A percentile compares a stretch with the other conserved stretches of the same genome.
Conservation (phyloP, 1,140 invertebrate species). For the Caenorhabditis tropicalis region DNA sequence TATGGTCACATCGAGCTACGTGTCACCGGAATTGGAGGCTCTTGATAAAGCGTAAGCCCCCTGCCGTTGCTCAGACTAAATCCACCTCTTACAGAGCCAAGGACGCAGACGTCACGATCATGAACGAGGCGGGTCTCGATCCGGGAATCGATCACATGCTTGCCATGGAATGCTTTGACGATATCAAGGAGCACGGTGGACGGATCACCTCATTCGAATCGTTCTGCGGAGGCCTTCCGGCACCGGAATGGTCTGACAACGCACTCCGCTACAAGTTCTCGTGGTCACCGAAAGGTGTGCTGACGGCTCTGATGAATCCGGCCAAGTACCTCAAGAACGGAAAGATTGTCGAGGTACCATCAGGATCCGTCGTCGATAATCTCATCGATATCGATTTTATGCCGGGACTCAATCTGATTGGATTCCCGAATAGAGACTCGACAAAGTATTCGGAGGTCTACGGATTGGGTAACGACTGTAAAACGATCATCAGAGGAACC, state of each 20-base stretch:
- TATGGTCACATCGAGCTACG: constrained; percentile 95
- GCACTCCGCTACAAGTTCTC: constrained; percentile 96
- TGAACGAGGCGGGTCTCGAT: constrained; percentile 95
- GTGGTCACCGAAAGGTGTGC: constrained; percentile 73
- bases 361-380: constrained; percentile 84
- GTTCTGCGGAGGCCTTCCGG: constrained; percentile 93
- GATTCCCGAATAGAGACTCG: constrained; percentile 94
- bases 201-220: constrained; percentile 90
- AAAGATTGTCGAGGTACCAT: constrained; percentile 72
- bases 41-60: constrained; percentile 60
- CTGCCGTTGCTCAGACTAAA: too few relatives aligned
- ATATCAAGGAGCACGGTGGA: constrained; percentile 80
- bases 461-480: constrained; percentile 81
- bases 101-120: constrained; percentile 84
- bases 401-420: constrained; percentile 94
- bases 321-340: constrained; percentile 87
- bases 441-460: constrained; percentile 87
- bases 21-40: constrained; percentile 82
- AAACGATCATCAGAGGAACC: constrained; percentile 88
- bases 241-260: constrained; percentile 92
- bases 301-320: constrained; percentile 85
- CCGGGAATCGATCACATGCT: constrained; percentile 97
- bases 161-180: constrained; percentile 94
- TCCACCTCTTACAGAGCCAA: constrained; percentile 81
- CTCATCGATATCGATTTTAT: constrained; percentile 84